Conservation (phyloP, 2,113 vertebrate species). For the Paradisaea rubra region DNA sequence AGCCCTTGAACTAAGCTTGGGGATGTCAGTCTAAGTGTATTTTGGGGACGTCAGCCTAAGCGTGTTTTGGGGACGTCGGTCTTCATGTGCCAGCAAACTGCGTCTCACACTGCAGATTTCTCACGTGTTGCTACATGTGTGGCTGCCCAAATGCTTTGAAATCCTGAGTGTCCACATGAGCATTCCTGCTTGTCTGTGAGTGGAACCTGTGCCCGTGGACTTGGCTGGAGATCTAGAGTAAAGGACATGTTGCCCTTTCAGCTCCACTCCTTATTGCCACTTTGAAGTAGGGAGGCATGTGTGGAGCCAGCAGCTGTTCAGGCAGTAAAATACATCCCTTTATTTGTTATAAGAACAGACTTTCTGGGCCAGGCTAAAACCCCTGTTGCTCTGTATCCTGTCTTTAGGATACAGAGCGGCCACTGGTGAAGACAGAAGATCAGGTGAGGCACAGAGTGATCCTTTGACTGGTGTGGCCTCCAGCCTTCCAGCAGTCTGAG, state of each 20-base stretch:
- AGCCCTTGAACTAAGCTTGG: background rate
- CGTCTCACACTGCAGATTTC: background rate
- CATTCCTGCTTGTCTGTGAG: constrained; percentile 21
- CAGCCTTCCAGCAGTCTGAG: background rate
- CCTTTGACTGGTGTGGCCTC: background rate
- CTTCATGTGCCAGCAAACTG: background rate
- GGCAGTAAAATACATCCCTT: background rate
- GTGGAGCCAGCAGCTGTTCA: background rate
- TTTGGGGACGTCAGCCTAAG: background rate
- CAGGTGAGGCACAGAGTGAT: background rate
- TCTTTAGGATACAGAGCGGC: background rate
- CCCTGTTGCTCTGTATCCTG: background rate
- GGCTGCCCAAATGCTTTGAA: background rate
- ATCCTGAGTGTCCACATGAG: background rate
- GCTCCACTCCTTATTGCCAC: background rate
- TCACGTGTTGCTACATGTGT: constrained; percentile 10
- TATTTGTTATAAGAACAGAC: background rate
- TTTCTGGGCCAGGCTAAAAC: background rate
- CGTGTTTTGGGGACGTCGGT: background rate
- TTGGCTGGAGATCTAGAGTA: constrained; percentile 41
- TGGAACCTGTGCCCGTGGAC: background rate
- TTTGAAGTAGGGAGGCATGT: background rate
- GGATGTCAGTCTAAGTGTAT: background rate
- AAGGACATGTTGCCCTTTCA: constrained; percentile 44
- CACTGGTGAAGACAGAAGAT: background rate